Base-by-base conservation (phyloP, 2,113 vertebrate species). In the Cettia cetti region DNA sequence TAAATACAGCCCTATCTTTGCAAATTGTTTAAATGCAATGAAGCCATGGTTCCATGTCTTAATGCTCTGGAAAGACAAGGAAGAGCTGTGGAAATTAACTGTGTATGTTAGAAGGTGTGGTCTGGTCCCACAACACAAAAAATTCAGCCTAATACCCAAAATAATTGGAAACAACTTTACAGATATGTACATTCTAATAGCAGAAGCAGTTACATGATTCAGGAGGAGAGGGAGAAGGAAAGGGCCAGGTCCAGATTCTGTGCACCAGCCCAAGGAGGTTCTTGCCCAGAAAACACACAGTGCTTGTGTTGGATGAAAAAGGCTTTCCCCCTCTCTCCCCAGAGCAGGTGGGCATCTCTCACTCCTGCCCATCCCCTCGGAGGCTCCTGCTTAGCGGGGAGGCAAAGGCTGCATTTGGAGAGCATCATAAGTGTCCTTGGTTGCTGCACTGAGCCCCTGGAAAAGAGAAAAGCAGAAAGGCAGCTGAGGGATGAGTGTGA, bases 371-470 rank as follows among this genome's bases (percentile, higher is more conserved):
- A 44, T 27, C 75, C 65, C 57, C 14, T 37, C 47, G 1, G 2
- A 15, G 47, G 63, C 39, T 27, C 17, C 78, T 70, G 2, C 30
- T 97, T 98, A 98, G 78, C 89, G 95, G 7, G 98, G 95, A 8
- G 96, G 95, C 47, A 99, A 79, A 6, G 95, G 85, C 94, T 99
- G 98, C 98, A 99, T 99, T 81, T 99, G 98, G 68, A 99, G 99
- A 7, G 98, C 95, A 10, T 99, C 98, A 0, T 99, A 99, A 18
- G 98, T 99, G 93, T 99, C 99, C 97, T 98, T 99, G 81, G 98
- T 98, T 8, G 97, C 98, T 1, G 96, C 0, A 35, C 98, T 99
- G 96, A 99, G 98, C 35, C 97, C 99, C 99, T 99, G 94, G 18
- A 97, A 71, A 81, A 42, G 31, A 87, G 37, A 60, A 52, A 68